Percentiles rank a stretch among this genome's conserved stretches.
phyloP scores from a whole-genome alignment of 2,113 vertebrate species.

The Gracilinanus agilis region DNA sequence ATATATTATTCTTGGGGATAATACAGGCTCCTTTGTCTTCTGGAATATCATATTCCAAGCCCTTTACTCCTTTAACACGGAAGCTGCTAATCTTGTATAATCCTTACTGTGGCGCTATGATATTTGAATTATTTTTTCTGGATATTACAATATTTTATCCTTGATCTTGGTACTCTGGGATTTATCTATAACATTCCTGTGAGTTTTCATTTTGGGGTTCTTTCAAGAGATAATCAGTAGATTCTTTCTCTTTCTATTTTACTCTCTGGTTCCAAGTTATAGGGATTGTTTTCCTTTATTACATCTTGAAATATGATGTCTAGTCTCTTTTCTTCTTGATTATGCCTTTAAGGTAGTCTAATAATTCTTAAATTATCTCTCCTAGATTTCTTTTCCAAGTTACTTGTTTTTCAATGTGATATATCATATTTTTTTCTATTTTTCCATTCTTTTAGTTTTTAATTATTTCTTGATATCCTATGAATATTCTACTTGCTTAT shows the following conservation, averaged over 20 bases:
- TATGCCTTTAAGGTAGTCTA: no score
- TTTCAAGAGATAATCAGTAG: background rate
- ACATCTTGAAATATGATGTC: background rate
- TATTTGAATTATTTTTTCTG: no score
- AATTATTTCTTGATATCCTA: background rate
- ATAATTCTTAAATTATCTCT: background rate
- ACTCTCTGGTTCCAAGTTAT: background rate
- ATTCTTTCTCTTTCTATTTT: background rate
- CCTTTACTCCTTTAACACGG: no score
- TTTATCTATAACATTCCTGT: no score
- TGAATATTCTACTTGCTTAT: background rate
- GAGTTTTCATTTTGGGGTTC: background rate
- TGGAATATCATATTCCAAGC: background rate
- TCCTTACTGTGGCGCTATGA: no score
- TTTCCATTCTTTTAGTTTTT: background rate
- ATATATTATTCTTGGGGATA: background rate
- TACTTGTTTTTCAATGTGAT: no score
- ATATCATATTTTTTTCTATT: background rate
- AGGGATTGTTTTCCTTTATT: background rate
- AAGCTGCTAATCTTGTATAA: no score
- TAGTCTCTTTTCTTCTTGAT: background rate
- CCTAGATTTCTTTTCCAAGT: background rate
- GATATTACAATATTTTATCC: no score
- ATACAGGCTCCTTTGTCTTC: background rate
- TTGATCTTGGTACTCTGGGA: no score